Conservation (phyloP, 2,888 invertebrate species). For the Agrotis segetum region DNA sequence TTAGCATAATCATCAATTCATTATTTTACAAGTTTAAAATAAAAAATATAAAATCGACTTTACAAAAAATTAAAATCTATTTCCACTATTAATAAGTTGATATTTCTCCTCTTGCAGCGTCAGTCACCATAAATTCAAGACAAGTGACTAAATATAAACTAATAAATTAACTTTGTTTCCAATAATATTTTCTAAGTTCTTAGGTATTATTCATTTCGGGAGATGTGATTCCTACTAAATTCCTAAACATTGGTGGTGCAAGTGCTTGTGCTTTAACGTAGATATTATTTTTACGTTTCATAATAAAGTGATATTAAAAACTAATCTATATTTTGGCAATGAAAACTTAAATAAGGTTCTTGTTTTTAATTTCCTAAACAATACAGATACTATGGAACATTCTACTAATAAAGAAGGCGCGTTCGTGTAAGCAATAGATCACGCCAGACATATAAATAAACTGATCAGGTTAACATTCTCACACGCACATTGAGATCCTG, state of each 20-base stretch:
- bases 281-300: neutral
- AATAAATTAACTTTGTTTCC: neutral
- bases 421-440: constrained; percentile 41
- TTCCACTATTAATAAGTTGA: neutral
- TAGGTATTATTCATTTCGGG: constrained; percentile 29
- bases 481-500: constrained; percentile 62
- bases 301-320: constrained; percentile 1
- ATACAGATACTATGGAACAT: constrained; percentile 13
- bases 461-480: constrained; percentile 68
- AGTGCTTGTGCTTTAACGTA: neutral
- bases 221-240: neutral
- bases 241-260: constrained; percentile 13
- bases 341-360: neutral
- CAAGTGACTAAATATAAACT: neutral
- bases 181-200: neutral
- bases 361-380: neutral
- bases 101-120: neutral
- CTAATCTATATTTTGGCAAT: neutral
- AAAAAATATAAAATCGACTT: too few relatives aligned
- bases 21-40: neutral
- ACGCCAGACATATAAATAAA: constrained; percentile 61
- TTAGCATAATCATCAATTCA: too few relatives aligned
- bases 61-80: neutral
- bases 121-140: neutral
- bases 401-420: constrained; percentile 6